Base-by-base conservation (phyloP, 2,113 vertebrate species). In the Leptocoma aspasia region DNA sequence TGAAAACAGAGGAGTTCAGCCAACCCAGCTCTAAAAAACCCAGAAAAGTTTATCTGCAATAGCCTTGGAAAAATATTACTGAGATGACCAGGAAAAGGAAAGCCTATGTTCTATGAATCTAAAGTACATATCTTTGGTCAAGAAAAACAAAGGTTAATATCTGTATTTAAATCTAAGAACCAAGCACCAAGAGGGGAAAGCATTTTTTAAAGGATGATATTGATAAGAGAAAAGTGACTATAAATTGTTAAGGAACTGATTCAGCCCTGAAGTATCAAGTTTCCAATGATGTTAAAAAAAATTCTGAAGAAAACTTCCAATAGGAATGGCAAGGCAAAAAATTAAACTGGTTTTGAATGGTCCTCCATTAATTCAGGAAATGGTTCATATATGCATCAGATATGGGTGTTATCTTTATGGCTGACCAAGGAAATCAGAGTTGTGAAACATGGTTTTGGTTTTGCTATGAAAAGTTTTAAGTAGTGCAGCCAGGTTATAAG, bases 1-100 rank as follows among this genome's bases (percentile, higher is more conserved):
- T 49, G 53, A 65, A 86, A 85, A 49, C 5, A n/a, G 4, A 83
- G 21, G 11, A 64, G 24, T 80, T 71, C 24, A 80, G 17, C 17
- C 44, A n/a, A 53, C 0, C 2, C 18, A 68, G 9, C 9, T 68
- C 5, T 45, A 49, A 71, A 71, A 75, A 52, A 0, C 1, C 2
- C 26, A 42, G 9, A 1, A 53, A 72, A 75, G 17, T 75, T 15
- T 39, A 41, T 28, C 4, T 28, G 11, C 5, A 71, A 76, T 18
- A 88, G 8, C 7, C 28, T 75, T 68, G 15, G 37, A 80, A 88
- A 88, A 68, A 64, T 52, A 28, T 19, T 82, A 44, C 31, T 86
- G 27, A 76, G 24, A 59, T 71, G 19, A n/a, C 3, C 6, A 73
- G 12, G 39, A 72, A 60, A 45, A 50, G 14, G 13, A 60, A 13